Percentiles rank a stretch among this genome's conserved stretches.
Conservation (phyloP, 2,888 invertebrate genomes). For the Nomada hirtipes region DNA sequence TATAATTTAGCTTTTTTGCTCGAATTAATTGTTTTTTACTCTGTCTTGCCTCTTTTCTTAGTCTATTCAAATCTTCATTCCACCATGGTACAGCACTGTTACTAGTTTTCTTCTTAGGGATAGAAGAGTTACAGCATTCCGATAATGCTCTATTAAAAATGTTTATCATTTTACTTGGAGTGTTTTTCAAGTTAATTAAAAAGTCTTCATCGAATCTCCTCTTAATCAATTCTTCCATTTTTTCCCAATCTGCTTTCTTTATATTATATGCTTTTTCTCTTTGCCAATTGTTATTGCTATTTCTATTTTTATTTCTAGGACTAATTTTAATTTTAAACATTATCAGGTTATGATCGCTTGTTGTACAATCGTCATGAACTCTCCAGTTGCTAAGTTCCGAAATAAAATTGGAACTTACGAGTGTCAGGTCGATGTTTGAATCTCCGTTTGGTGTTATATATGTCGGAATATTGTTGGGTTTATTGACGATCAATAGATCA, state of each 20-base stretch:
- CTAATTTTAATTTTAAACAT: not conserved
- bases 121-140: not conserved
- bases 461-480: not conserved
- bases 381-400: slow-evolving; percentile 5
- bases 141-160: not conserved
- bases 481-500: slow-evolving; percentile 16
- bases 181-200: not conserved
- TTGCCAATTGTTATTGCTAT: not conserved
- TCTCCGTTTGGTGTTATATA: not conserved
- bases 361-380: slow-evolving; percentile 13
- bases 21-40: not conserved
- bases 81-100: not conserved
- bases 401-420: not conserved
- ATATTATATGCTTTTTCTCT: not conserved
- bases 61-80: not conserved
- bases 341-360: slow-evolving; percentile 37
- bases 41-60: not conserved
- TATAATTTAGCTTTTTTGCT: not conserved
- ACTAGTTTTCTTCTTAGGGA: not conserved
- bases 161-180: not conserved
- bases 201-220: not conserved
- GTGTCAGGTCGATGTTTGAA: slow-evolving; percentile 43
- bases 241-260: slow-evolving; percentile 10
- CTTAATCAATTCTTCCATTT: not conserved
- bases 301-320: not conserved